phyloP scores from a whole-genome alignment of 2,113 vertebrate species.

The Rallus limicola region DNA sequence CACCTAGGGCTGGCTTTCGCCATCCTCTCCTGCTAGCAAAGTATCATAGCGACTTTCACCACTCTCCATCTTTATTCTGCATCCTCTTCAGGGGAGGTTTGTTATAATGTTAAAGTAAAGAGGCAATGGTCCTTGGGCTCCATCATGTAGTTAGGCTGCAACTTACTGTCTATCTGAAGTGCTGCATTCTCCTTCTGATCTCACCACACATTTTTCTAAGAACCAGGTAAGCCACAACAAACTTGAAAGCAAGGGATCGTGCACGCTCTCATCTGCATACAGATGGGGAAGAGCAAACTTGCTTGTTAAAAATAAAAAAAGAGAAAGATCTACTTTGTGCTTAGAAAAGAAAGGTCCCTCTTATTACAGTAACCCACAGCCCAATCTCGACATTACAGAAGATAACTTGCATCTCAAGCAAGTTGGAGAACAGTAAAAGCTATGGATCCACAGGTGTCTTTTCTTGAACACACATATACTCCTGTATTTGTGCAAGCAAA shows the following conservation, averaged over 20 bases:
- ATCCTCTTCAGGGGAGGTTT: background rate
- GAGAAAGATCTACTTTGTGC: background rate
- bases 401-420: background rate
- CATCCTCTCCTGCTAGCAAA: background rate
- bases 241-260: background rate
- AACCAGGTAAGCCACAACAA: background rate
- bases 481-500: background rate
- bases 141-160: background rate
- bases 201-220: background rate
- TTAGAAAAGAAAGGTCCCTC: background rate
- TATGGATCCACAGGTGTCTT: background rate
- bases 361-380: background rate
- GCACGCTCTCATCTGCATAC: background rate
- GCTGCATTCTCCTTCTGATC: background rate
- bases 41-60: background rate
- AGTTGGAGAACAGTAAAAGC: background rate
- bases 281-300: background rate
- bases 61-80: background rate
- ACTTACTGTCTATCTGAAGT: background rate
- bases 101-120: background rate
- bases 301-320: background rate
- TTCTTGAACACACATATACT: background rate
- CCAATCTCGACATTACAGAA: background rate
- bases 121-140: background rate
- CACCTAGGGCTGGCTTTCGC: accelerated